Base-by-base conservation (phyloP, 1,140 invertebrate genomes). In the Drosophila sechellia region DNA sequence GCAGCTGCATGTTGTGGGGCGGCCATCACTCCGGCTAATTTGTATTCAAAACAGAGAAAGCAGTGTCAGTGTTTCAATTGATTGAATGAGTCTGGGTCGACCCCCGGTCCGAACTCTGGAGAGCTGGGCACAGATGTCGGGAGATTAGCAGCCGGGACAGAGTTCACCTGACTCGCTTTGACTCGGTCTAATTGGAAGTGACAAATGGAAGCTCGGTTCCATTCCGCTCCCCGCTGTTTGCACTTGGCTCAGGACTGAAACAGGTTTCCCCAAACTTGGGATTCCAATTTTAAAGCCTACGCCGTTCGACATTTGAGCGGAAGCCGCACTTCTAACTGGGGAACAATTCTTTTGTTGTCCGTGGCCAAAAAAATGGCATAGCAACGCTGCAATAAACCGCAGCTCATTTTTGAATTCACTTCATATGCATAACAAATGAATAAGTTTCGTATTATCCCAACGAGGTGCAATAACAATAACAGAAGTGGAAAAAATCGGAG, bases 371-470 rank as follows among this genome's bases (percentile, higher is more conserved):
- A 61, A 60, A 31, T 57, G 20, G 37, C 35, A 25, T 40, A 43
- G 37, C 52, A 78, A 54, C 46, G 17, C 59, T 45, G 50, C 40
- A 53, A 79, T 52, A 53, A 60, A 75, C 54, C 77, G 68, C 49
- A 64, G 60, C 49, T 61, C 81, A 77, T 59, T 72, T 79, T 56
- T 42, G 55, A 59, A 73, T 69, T 76, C 70, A 69, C 81, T 83
- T 86, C 83, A 86, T 86, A 86, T 86, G 83, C 81, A 86, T 86
- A 86, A 86, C 81, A 86, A 86, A 83, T 86, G 81, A 81, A 83
- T 64, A 68, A 68, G 74, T 81, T 87, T 86, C 50, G 81, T 68
- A 81, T 85, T 74, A 74, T 56, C 49, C 31, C 34, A 25, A 35
- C 76, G 56, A 59, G 46, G 39, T 45, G 56, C 48, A 58, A 52